Percentiles rank a stretch among this genome's conserved stretches.
Conservation (phyloP, 2,888 invertebrate species). For the Stegophylla sp. region DNA sequence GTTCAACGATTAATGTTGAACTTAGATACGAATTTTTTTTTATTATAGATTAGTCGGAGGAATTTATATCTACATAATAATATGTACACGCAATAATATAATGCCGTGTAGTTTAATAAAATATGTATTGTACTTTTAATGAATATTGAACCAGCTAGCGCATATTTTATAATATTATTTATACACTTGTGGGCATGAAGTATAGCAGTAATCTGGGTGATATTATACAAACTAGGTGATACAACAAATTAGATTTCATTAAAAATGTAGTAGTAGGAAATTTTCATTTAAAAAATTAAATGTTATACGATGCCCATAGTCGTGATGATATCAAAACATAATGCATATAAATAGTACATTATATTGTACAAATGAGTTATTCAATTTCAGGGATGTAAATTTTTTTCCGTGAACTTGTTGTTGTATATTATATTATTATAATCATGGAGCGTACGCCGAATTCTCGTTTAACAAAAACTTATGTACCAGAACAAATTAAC, state of each 20-base stretch:
- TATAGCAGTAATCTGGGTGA: too few species aligned
- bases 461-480: conserved; percentile 12
- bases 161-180: too few species aligned
- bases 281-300: neutral
- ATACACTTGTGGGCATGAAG: too few species aligned
- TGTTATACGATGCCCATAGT: neutral
- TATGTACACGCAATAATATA: too few species aligned
- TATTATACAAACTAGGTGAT: too few species aligned
- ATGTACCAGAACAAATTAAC: conserved; percentile 40
- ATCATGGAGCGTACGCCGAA: neutral
- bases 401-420: neutral
- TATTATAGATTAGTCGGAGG: too few species aligned
- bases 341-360: neutral
- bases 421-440: conserved; percentile 17
- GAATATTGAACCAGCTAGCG: too few species aligned
- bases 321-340: neutral
- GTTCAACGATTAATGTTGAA: too few species aligned
- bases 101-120: too few species aligned
- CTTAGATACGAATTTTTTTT: too few species aligned
- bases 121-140: too few species aligned
- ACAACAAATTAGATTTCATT: neutral
- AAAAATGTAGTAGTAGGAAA: neutral
- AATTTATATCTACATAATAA: too few species aligned
- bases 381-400: conserved; percentile 30
- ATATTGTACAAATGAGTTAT: conserved; percentile 11